Percentiles rank a stretch among this genome's conserved stretches.
phyloP scores from a whole-genome alignment of 2,888 invertebrate species.

The Selenia dentaria region DNA sequence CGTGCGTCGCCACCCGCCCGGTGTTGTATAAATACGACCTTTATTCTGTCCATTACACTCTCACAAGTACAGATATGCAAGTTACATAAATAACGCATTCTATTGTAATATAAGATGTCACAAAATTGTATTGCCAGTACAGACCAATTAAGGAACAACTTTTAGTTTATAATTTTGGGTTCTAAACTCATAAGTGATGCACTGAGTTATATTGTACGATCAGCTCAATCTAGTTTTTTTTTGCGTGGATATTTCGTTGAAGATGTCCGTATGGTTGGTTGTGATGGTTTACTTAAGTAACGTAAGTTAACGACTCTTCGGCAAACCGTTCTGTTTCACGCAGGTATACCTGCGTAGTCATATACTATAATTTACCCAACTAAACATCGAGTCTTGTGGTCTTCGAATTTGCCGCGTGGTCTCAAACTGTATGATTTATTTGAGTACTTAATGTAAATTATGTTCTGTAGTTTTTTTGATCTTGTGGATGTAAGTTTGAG shows the following conservation, averaged over 20 bases:
- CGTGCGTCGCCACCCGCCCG: conserved; percentile 29
- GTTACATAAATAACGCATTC: conserved; percentile 70
- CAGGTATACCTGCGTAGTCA: conserved; percentile 55
- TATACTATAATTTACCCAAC: conserved; percentile 63
- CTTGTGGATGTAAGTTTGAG: conserved; percentile 5
- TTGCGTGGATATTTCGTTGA: conserved; percentile 71
- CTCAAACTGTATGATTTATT: conserved; percentile 52
- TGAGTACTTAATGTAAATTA: conserved; percentile 46
- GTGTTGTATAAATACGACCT: conserved; percentile 63
- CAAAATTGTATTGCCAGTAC: conserved; percentile 79
- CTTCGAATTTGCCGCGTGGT: conserved; percentile 47
- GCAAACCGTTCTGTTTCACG: conserved; percentile 67
- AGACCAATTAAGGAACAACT: conserved; percentile 65
- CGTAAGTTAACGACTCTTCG: conserved; percentile 72
- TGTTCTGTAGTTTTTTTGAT: conserved; percentile 28
- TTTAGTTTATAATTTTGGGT: conserved; percentile 71
- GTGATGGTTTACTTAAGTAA: conserved; percentile 83
- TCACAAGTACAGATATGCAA: conserved; percentile 72
- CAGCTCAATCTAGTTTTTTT: conserved; percentile 72
- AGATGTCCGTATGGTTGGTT: conserved; percentile 83
- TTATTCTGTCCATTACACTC: conserved; percentile 79
- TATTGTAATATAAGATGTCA: conserved; percentile 71
- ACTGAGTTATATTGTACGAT: conserved; percentile 61
- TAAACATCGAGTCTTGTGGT: conserved; percentile 45
- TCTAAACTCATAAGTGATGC: conserved; percentile 68